phyloP scores from a whole-genome alignment of 2,888 invertebrate species.

The Imbricaverruca yamaguchii region DNA sequence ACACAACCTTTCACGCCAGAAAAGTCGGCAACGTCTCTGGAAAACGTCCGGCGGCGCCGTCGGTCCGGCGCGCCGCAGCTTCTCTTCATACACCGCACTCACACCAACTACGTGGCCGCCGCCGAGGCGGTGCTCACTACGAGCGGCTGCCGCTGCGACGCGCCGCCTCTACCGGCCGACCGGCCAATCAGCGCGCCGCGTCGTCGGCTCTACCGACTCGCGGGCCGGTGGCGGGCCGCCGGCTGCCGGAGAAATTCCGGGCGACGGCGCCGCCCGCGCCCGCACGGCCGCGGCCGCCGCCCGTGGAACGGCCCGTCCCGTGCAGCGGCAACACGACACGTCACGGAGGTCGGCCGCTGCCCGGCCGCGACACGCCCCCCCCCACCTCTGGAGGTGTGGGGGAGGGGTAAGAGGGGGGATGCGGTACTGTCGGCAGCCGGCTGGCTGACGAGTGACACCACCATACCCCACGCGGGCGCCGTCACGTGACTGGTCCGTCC shows the following conservation, averaged over 20 bases:
- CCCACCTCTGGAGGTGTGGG: too few relatives aligned
- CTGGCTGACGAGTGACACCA: too few relatives aligned
- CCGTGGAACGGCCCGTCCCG: too few relatives aligned
- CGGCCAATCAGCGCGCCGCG: background rate
- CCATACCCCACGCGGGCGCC: too few relatives aligned
- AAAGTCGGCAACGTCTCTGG: slow-evolving; percentile 14
- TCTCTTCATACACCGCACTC: background rate
- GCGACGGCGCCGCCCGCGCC: background rate
- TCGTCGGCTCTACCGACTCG: background rate
- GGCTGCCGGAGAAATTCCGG: slow-evolving; percentile 15
- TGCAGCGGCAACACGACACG: too few relatives aligned
- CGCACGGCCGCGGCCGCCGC: too few relatives aligned
- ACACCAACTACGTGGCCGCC: slow-evolving; percentile 6
- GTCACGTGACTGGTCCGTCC: too few relatives aligned
- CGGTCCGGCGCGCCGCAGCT: background rate
- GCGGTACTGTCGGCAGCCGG: too few relatives aligned
- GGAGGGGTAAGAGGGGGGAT: too few relatives aligned
- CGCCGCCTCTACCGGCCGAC: background rate
- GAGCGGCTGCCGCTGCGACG: background rate
- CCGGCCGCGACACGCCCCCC: too few relatives aligned
- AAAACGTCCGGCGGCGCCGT: background rate
- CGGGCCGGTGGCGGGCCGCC: background rate
- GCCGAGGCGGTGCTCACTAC: background rate
- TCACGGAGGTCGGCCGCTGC: too few relatives aligned
- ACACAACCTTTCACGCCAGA: background rate